Conservation (phyloP, 2,888 invertebrate genomes). For the Euplexia lucipara region DNA sequence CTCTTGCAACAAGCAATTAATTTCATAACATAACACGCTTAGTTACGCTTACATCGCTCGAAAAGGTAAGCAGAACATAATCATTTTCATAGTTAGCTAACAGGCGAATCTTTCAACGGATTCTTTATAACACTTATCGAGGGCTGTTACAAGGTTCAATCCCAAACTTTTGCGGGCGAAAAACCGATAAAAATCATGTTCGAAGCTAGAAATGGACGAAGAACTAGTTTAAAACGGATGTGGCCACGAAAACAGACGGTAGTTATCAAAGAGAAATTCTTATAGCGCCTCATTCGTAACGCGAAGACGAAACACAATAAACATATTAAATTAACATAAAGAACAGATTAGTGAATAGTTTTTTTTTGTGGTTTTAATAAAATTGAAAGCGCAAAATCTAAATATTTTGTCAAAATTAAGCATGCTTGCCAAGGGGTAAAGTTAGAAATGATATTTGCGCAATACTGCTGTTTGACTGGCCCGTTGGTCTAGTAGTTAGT, state of each 20-base stretch:
- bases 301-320: constrained; percentile 39
- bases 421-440: too few relatives aligned
- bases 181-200: constrained; percentile 16
- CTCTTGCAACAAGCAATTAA: constrained; percentile 38
- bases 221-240: neutral
- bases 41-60: constrained; percentile 11
- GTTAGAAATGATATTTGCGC: too few relatives aligned
- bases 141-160: constrained; percentile 2
- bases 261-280: constrained; percentile 41
- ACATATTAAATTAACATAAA: constrained; percentile 49
- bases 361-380: too few relatives aligned
- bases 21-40: constrained; percentile 49
- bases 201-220: neutral
- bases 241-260: neutral
- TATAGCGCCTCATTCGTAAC: constrained; percentile 26
- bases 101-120: neutral
- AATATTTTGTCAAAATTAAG: too few relatives aligned
- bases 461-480: too few relatives aligned
- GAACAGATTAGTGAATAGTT: constrained; percentile 30
- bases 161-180: neutral
- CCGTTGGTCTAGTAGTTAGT: too few relatives aligned
- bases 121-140: constrained; percentile 3
- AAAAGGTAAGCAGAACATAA: constrained; percentile 17
- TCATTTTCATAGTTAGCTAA: constrained; percentile 2
- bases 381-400: too few relatives aligned